phyloP scores from a whole-genome alignment of 2,888 invertebrate species.

The Stegophylla sp. region DNA sequence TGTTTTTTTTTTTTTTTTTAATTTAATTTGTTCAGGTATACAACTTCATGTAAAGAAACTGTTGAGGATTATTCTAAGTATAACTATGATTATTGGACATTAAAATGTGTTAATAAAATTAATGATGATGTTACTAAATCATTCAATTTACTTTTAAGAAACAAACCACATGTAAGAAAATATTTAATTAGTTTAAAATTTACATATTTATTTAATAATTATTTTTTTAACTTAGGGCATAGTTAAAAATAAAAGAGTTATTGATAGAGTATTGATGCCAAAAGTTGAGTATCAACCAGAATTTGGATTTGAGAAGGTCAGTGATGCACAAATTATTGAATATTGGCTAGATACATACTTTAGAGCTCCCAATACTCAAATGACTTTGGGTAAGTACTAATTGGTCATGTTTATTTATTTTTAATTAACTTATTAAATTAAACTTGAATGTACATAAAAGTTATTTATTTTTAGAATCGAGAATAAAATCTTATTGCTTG shows the following conservation, averaged over 20 bases:
- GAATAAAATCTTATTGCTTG: neutral
- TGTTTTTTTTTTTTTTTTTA: too few species aligned
- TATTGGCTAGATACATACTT: constrained; percentile 42
- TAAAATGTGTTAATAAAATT: neutral
- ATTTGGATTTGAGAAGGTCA: constrained; percentile 43
- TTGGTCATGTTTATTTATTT: neutral
- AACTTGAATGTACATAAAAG: too few species aligned
- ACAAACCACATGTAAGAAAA: constrained; percentile 41
- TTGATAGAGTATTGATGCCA: constrained; percentile 34
- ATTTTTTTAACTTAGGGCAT: neutral
- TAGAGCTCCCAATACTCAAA: constrained; percentile 26
- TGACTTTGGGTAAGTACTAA: constrained; percentile 6
- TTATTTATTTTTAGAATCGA: too few species aligned
- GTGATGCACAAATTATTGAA: constrained; percentile 34
- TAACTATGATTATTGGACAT: constrained; percentile 51
- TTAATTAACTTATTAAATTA: neutral
- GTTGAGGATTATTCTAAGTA: neutral
- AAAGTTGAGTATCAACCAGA: constrained; percentile 55
- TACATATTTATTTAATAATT: neutral
- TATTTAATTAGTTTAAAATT: neutral
- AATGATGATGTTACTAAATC: neutral
- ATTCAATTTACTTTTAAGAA: constrained; percentile 39
- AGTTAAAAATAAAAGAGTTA: neutral
- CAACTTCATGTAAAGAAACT: neutral
- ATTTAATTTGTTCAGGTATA: too few species aligned